Evolutionary conservation across 2,113 vertebrate genomes (phyloP).

Genomic region (Barnardius zonarius): DNA sequence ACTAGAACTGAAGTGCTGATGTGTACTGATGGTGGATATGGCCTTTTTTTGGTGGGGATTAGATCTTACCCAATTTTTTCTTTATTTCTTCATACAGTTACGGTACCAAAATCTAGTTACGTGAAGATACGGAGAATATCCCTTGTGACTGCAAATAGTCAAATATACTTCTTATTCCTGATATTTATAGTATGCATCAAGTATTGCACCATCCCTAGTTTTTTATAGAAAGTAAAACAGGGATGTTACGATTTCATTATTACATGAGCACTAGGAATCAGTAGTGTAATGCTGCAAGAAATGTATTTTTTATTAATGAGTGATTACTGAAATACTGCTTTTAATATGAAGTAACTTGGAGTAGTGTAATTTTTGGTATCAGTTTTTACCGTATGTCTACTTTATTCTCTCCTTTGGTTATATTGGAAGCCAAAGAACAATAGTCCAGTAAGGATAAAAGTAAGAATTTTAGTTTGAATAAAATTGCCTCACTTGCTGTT

Average conservation of each 20-base stretch:
- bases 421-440: not conserved
- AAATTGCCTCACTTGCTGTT: not conserved
- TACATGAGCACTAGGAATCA: not conserved
- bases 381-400: not conserved
- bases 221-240: not conserved
- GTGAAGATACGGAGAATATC: not conserved
- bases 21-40: not conserved
- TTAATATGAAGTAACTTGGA: not conserved
- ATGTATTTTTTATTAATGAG: not conserved
- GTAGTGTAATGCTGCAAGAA: not conserved
- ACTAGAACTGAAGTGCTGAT: not conserved
- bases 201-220: not conserved
- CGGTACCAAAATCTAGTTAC: not conserved
- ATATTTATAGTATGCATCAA: not conserved
- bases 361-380: not conserved
- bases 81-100: not conserved
- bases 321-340: not conserved
- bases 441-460: constrained; percentile 9
- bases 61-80: not conserved
- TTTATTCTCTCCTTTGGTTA: not conserved
- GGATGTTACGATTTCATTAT: not conserved
- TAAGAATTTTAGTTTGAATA: not conserved
- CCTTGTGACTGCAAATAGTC: not conserved
- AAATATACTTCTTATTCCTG: not conserved
- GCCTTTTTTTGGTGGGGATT: not conserved